Evolutionary conservation across 2,888 invertebrate species (phyloP).

Genomic region (Thumatha senex): DNA sequence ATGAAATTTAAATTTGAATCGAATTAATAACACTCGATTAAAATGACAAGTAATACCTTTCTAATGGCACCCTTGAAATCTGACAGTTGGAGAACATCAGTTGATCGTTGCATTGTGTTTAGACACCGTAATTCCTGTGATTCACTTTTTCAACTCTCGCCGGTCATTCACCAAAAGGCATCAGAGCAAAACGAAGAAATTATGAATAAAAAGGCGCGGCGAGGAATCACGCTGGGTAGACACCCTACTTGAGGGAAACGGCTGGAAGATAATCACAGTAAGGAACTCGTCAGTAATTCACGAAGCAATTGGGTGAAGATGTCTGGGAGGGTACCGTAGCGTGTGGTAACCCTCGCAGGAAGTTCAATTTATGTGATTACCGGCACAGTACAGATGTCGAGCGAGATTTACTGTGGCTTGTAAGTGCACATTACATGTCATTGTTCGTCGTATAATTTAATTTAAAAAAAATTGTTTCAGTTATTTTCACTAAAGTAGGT

Average conservation of each 20-base stretch:
- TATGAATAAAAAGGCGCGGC: conserved; percentile 76
- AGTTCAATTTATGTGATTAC: conserved; percentile 54
- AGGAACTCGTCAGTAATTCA: conserved; percentile 44
- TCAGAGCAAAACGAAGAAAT: conserved; percentile 68
- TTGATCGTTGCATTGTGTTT: conserved; percentile 56
- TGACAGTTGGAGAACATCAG: conserved; percentile 55
- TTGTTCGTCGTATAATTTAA: conserved; percentile 34
- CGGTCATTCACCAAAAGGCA: conserved; percentile 79
- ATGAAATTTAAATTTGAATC: conserved; percentile 10
- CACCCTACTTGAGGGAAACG: conserved; percentile 67
- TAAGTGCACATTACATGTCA: conserved; percentile 33
- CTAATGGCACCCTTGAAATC: conserved; percentile 26
- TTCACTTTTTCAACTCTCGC: conserved; percentile 73
- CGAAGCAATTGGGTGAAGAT: conserved; percentile 52
- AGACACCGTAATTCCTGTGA: conserved; percentile 79
- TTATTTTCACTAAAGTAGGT: conserved; percentile 11
- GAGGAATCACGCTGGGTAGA: conserved; percentile 75
- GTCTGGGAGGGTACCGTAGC: conserved; percentile 57
- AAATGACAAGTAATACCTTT: conserved; percentile 15
- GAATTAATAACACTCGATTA: conserved; percentile 4
- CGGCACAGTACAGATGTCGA: conserved; percentile 41
- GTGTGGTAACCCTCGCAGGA: conserved; percentile 69
- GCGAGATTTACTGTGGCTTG: conserved; percentile 35
- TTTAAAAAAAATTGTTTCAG: conserved; percentile 21
- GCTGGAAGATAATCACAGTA: conserved; percentile 53